Percentiles rank a stretch among this genome's conserved stretches.
Evolutionary conservation across 2,113 vertebrate species (phyloP).

Genomic region (Mirounga angustirostris): DNA sequence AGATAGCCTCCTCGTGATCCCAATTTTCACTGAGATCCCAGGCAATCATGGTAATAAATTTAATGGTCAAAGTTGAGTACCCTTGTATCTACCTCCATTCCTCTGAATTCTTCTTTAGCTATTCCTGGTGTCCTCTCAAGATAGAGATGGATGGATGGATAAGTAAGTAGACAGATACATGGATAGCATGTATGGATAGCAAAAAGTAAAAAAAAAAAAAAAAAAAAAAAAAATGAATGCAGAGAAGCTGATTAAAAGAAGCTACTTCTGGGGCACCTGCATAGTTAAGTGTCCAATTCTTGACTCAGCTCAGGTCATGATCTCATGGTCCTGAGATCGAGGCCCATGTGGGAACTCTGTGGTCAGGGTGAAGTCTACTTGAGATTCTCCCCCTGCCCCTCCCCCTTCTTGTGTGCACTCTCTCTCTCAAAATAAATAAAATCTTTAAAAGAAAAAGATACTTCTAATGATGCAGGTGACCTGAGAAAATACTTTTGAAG

Average conservation of each 20-base stretch:
- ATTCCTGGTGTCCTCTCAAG: not conserved
- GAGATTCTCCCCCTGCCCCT: no score
- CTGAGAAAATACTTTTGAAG: slow-evolving; percentile 5
- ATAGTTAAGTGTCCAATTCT: not conserved
- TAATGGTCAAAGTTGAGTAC: not conserved
- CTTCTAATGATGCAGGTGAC: not conserved
- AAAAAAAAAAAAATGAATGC: not conserved
- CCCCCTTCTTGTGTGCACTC: no score
- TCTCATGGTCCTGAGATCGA: not conserved
- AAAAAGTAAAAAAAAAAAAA: not conserved
- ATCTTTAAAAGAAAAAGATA: not conserved
- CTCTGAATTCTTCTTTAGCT: not conserved
- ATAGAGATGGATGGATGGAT: not conserved
- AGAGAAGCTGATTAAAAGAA: not conserved
- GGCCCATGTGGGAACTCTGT: not conserved
- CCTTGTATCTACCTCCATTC: not conserved
- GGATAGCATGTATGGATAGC: not conserved
- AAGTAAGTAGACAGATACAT: not conserved
- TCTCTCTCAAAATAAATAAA: no score
- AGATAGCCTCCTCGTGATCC: not conserved
- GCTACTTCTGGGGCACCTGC: not conserved
- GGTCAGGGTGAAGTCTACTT: no score
- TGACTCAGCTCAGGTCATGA: not conserved
- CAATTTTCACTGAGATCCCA: not conserved
- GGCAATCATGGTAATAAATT: not conserved